A percentile compares a stretch with the other conserved stretches of the same genome.
phyloP scores from a whole-genome alignment of 2,888 invertebrate genomes.

The Zygothrica quintamaculata region DNA sequence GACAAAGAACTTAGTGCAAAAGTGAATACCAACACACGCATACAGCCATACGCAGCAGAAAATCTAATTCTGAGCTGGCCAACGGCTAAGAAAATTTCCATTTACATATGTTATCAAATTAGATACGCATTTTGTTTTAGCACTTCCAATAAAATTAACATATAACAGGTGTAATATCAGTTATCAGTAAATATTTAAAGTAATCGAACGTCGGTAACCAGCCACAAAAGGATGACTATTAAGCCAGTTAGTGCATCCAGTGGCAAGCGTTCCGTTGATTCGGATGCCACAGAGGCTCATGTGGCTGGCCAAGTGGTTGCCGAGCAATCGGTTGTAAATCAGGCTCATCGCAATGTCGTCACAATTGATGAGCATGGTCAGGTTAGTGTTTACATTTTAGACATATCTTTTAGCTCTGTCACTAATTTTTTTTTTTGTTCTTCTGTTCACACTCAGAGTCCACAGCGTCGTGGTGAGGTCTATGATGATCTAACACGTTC shows the following conservation, averaged over 20 bases:
- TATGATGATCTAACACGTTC: slow-evolving; percentile 82
- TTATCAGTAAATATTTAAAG: slow-evolving; percentile 1
- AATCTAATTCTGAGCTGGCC: slow-evolving; percentile 51
- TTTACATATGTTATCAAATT: slow-evolving; percentile 39
- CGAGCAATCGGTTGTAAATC: slow-evolving; percentile 68
- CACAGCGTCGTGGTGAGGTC: slow-evolving; percentile 83
- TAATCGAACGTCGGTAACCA: neutral
- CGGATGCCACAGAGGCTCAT: slow-evolving; percentile 66
- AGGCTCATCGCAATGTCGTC: slow-evolving; percentile 82
- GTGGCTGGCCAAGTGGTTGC: slow-evolving; percentile 63
- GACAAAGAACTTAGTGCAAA: slow-evolving; percentile 50
- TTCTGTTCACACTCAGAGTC: slow-evolving; percentile 82
- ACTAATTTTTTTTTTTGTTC: neutral
- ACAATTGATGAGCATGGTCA: slow-evolving; percentile 80
- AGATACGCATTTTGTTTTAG: slow-evolving; percentile 4
- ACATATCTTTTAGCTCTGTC: too few relatives aligned
- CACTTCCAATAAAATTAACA: neutral
- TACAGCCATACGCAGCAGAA: slow-evolving; percentile 23
- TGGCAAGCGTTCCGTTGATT: slow-evolving; percentile 74
- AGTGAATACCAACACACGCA: slow-evolving; percentile 27
- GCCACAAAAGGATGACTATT: slow-evolving; percentile 81
- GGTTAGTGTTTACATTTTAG: slow-evolving; percentile 52
- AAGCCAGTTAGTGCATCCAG: slow-evolving; percentile 82
- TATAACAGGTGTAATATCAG: neutral
- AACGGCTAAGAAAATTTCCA: slow-evolving; percentile 28